Percentiles rank a stretch among this genome's conserved stretches.
Conservation (phyloP, 2,888 invertebrate species). For the Tortricodes alternella region DNA sequence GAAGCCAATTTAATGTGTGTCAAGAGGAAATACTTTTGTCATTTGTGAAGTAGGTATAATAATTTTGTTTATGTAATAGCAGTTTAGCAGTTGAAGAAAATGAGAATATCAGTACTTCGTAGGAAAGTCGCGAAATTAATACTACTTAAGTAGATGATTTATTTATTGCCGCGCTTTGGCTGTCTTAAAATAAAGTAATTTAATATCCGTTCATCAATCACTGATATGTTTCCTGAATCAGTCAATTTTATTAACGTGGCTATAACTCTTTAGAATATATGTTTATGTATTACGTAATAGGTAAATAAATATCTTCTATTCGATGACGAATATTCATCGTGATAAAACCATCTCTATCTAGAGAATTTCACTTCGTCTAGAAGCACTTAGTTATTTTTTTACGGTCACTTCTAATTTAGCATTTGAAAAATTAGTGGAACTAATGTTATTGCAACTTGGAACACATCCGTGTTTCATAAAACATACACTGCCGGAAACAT, state of each 20-base stretch:
- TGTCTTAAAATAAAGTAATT: neutral
- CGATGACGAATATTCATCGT: neutral
- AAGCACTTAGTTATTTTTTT: neutral
- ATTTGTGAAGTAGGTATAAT: neutral
- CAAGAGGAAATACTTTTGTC: conserved; percentile 3
- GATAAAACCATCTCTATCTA: too few relatives aligned
- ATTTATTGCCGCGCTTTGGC: neutral
- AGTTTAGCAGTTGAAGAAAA: neutral
- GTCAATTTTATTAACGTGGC: neutral
- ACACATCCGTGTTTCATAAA: conserved; percentile 8
- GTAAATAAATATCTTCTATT: too few relatives aligned
- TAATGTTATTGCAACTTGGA: conserved; percentile 3
- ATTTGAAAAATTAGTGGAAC: conserved; percentile 7
- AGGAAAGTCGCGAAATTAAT: neutral
- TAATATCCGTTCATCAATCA: neutral
- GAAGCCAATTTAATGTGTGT: conserved; percentile 1
- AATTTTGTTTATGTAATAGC: neutral
- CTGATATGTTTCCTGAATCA: neutral
- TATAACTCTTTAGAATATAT: too few relatives aligned
- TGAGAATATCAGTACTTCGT: neutral
- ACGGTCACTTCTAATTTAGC: neutral
- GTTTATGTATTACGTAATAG: too few relatives aligned
- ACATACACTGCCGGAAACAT: conserved; percentile 5
- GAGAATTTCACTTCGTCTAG: neutral
- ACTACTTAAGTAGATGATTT: neutral